Evolutionary conservation across 2,797 vertebrate species (phyloP), one percentile per base, ranked within the genome.

Genomic region (Anguilla marmorata): DNA sequence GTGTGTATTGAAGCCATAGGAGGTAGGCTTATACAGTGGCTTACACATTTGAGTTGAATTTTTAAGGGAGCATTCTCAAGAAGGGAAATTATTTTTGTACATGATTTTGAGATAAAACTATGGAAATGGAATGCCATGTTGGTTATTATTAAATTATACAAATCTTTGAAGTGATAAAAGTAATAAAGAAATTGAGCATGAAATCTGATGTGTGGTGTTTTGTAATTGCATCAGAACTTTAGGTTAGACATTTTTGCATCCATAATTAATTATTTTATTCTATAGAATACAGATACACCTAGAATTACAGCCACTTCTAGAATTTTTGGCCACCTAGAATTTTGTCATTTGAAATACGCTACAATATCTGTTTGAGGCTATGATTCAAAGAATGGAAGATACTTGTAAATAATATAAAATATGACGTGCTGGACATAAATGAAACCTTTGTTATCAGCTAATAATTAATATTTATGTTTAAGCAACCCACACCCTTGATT

Each of bases 111-210:
- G 12, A 37, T 74, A 33, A 33, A 69, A 69, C 63, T 27, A 69
- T 12, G 11, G 11, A 74, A 33, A 74, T 37, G 12, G 30, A 33
- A 74, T 74, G n/a, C 9, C 12, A 72, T 74, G 8, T 37, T 9
- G 2, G 9, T 33, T 74, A 30, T 33, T 33, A 33, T 33, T 37
- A 74, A 33, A 74, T 74, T 74, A 12, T 72, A 72, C 5, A 30
- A 72, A 27, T 27, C n/a, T 27, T 30, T 27, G 66, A 72, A 72
- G 27, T 60, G 1, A 69, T 69, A n/a, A 27, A n/a, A 72, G 72
- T 74, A 74, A 74, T 74, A 66, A 66, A 66, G 63, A 74, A 74
- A 74, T 74, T 74, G 12, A 74, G 27, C 14, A 74, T 74, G 2
- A 33, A 74, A 74, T 37, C 72, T 14, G 72, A 21, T 37, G 7